A percentile compares a stretch with the other conserved stretches of the same genome.
phyloP scores from a whole-genome alignment of 1,140 invertebrate species.

The Drosophila baimaii region DNA sequence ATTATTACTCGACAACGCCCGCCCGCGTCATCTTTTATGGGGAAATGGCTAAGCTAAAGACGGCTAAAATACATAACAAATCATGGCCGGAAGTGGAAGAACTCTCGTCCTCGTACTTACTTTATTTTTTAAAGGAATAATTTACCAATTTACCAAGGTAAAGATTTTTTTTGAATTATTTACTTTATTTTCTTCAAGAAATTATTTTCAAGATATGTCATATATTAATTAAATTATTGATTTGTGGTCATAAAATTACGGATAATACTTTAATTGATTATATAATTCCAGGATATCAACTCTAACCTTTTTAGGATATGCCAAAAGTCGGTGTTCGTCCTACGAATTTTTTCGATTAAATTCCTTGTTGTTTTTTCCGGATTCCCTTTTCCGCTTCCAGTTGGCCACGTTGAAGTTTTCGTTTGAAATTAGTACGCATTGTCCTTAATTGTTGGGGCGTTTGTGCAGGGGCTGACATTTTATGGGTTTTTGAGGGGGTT shows the following conservation, averaged over 20 bases:
- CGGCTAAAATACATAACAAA: background rate
- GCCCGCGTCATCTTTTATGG: background rate
- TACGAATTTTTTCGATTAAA: slow-evolving; percentile 1
- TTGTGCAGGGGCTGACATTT: slow-evolving; percentile 40
- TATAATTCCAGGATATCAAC: too few species aligned
- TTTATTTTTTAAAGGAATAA: too few species aligned
- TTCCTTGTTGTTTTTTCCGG: slow-evolving; percentile 4
- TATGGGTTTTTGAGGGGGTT: slow-evolving; percentile 24
- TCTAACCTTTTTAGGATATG: background rate
- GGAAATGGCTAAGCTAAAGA: background rate
- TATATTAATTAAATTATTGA: too few species aligned
- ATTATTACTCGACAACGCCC: slow-evolving; percentile 50
- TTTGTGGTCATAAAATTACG: too few species aligned
- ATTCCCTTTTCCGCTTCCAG: slow-evolving; percentile 27
- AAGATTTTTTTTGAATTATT: background rate
- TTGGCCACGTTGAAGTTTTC: slow-evolving; percentile 54
- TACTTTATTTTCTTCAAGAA: background rate
- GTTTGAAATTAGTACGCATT: slow-evolving; percentile 80
- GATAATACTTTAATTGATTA: too few species aligned
- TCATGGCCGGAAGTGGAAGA: background rate
- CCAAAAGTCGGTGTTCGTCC: background rate
- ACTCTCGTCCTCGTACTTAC: too few species aligned
- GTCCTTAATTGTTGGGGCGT: slow-evolving; percentile 76
- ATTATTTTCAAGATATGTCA: background rate
- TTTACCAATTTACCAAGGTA: too few species aligned